These are phyloP conservation scores for Rhinopomastus cyanomelas DNA, from an alignment of 2,113 vertebrate species.

Conservation along the genomic window DNA sequence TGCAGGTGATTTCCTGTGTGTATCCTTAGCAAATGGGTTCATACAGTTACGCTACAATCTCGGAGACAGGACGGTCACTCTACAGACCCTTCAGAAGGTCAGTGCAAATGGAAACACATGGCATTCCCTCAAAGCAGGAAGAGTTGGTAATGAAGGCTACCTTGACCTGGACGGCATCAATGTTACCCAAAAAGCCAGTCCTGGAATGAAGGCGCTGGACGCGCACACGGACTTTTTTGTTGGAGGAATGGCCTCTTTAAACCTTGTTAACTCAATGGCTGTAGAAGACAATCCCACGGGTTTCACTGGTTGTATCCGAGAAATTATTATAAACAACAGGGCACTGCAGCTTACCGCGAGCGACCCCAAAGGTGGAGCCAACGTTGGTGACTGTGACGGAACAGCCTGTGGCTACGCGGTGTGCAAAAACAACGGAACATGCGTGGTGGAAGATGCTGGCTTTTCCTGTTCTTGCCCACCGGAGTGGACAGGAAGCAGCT, in stretches of 20 bases:
- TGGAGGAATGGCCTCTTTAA: slow-evolving; percentile 81
- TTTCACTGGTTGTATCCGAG: slow-evolving; percentile 82
- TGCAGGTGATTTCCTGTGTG: slow-evolving; percentile 87
- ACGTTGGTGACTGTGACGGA: slow-evolving; percentile 87
- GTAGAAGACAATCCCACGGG: slow-evolving; percentile 72
- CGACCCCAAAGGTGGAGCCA: slow-evolving; percentile 77
- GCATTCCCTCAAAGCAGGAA: slow-evolving; percentile 79
- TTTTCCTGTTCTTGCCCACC: slow-evolving; percentile 79
- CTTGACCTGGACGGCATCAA: slow-evolving; percentile 76
- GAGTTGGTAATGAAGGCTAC: slow-evolving; percentile 77
- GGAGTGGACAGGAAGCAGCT: slow-evolving; percentile 75
- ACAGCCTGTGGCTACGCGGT: slow-evolving; percentile 82
- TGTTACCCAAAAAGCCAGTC: slow-evolving; percentile 51
- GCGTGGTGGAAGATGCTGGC: slow-evolving; percentile 39
- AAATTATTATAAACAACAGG: slow-evolving; percentile 76
- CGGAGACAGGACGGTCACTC: slow-evolving; percentile 74
- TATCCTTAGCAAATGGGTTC: slow-evolving; percentile 79
- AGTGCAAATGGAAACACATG: slow-evolving; percentile 66
- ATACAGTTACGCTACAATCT: slow-evolving; percentile 84
- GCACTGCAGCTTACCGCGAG: slow-evolving; percentile 80
- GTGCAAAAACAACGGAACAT: slow-evolving; percentile 81
- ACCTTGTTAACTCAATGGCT: slow-evolving; percentile 73
- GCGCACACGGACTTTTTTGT: slow-evolving; percentile 78
- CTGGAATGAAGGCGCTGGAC: slow-evolving; percentile 80
- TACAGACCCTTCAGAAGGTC: slow-evolving; percentile 71